Evolutionary conservation across 2,888 invertebrate genomes (phyloP), one percentile per base, ranked within the genome.

Genomic region (Phortica magna): DNA sequence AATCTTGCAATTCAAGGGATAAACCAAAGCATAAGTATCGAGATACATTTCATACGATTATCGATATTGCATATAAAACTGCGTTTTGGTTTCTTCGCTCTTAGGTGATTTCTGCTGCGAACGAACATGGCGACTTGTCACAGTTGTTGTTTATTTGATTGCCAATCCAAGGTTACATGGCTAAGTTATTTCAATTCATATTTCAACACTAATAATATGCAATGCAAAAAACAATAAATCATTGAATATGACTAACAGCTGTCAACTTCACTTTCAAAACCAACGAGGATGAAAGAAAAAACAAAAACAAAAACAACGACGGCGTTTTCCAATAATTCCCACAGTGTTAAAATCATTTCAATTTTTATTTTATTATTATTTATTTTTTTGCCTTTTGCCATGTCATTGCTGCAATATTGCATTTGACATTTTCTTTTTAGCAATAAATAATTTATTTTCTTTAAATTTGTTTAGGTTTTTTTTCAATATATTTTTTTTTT

Each of bases 351-450:
- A 41, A n/a, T 14, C 39, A 39, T 65, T 65, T 65, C 5, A 22
- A 22, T 9, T 64, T 64, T n/a, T 14, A 14, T 53, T 53, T 10
- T 53, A 64, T 64, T 64, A 22, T 31, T 64, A 22, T 17, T 7
- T n/a, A n/a, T 61, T 64, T 64, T 9, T 3, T 39, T 39, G 31
- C 31, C 31, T 4, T 31, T 31, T 31, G 31, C 31, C 31, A 31
- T 31, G 31, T 31, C 31, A 31, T 31, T 31, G 31, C 31, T 4
- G 31, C 31, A 1, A 10, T 64, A 6, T 14, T n/a, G 67, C 41
- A 67, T 71, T 71, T 84, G 88, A 85, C 84, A 84, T 87, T 87
- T 84, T 88, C 80, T 84, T 84, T 87, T 87, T 84, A 83, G 88
- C 84, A 84, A 84, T 85, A 83, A 87, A 87, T 84, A 79, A 85